Conservation (phyloP, 2,888 invertebrate species). For the Parnassius glacialis region DNA sequence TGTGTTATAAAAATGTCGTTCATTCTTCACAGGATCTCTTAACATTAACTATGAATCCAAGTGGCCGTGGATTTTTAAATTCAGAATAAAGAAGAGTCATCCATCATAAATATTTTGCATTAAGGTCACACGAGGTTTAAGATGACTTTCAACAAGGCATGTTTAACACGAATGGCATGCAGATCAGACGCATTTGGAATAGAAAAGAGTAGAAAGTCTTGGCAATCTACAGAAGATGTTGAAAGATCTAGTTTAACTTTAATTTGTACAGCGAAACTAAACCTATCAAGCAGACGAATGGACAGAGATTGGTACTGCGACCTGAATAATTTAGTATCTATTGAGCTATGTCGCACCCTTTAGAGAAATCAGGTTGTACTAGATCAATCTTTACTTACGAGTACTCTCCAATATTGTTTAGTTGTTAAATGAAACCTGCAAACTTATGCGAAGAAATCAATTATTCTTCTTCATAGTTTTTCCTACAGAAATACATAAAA, state of each 20-base stretch:
- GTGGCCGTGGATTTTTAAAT: not conserved
- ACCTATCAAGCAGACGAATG: conserved; percentile 18
- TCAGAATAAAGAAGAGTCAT: conserved; percentile 9
- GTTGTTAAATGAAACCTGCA: not conserved
- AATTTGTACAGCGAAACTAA: conserved; percentile 14
- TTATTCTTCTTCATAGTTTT: no score
- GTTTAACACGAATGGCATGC: conserved; percentile 30
- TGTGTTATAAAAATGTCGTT: no score
- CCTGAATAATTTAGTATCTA: conserved; percentile 14
- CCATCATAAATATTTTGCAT: conserved; percentile 17
- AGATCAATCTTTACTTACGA: not conserved
- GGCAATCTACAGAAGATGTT: conserved; percentile 30
- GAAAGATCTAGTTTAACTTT: conserved; percentile 22
- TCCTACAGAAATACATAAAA: no score
- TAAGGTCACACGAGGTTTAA: conserved; percentile 6
- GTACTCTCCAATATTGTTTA: not conserved
- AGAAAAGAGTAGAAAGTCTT: conserved; percentile 39
- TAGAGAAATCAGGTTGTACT: conserved; percentile 15
- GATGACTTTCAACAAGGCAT: conserved; percentile 4
- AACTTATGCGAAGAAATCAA: not conserved
- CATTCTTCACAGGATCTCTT: no score
- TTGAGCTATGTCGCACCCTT: conserved; percentile 4
- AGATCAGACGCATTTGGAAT: conserved; percentile 32
- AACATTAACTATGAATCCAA: no score
- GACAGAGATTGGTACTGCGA: conserved; percentile 17